These are phyloP conservation scores for Nannoperca obscura DNA, from an alignment of 2,797 vertebrate genomes.

Conservation along the genomic window DNA sequence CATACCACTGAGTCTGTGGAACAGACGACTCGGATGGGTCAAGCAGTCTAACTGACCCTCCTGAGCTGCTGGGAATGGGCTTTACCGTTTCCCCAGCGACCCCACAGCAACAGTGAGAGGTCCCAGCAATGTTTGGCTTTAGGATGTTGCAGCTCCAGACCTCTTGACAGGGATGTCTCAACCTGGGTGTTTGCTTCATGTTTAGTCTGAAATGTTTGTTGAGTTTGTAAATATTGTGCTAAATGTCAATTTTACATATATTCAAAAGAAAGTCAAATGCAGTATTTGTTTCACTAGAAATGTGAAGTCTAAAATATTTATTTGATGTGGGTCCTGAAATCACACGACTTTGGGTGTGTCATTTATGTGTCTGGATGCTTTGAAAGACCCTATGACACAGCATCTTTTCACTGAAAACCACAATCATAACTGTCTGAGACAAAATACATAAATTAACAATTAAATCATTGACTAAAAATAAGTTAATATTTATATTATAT, in stretches of 20 bases:
- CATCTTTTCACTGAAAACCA: background rate
- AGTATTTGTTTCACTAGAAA: constrained; percentile 8
- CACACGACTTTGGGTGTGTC: background rate
- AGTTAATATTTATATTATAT: no score
- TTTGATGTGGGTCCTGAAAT: no score
- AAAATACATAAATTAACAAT: background rate
- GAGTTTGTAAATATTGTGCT: constrained; percentile 28
- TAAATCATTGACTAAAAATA: background rate
- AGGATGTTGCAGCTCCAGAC: constrained; percentile 69
- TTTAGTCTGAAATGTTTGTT: constrained; percentile 20
- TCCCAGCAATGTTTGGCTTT: constrained; percentile 82
- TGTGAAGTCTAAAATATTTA: background rate
- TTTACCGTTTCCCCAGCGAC: constrained; percentile 80
- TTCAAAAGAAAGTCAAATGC: background rate
- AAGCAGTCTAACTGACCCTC: constrained; percentile 72
- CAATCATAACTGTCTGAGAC: background rate
- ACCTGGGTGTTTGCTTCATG: constrained; percentile 47
- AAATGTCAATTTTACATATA: background rate
- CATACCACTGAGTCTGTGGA: constrained; percentile 69
- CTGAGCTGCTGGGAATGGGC: constrained; percentile 71
- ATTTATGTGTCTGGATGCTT: background rate
- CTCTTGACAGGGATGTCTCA: constrained; percentile 56
- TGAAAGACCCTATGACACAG: background rate
- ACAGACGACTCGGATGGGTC: constrained; percentile 73
- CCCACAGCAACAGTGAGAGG: constrained; percentile 79